phyloP scores from a whole-genome alignment of 2,888 invertebrate species.

The Oxyscelio sp. region DNA sequence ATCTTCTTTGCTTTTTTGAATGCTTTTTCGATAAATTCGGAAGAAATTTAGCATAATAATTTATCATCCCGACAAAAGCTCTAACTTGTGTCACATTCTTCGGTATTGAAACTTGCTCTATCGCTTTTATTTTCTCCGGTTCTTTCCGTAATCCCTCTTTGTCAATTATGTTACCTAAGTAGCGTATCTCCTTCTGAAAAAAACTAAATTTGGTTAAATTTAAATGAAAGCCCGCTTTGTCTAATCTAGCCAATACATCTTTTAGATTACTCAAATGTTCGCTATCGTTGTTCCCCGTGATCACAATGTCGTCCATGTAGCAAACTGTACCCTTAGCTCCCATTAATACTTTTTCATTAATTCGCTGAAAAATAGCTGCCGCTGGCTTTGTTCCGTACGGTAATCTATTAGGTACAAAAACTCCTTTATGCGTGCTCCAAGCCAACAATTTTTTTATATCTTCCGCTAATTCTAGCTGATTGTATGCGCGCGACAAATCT shows the following conservation, averaged over 20 bases:
- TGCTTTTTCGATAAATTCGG: slow-evolving; percentile 39
- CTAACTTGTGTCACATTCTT: slow-evolving; percentile 49
- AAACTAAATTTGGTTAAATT: slow-evolving; percentile 81
- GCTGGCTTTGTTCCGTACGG: slow-evolving; percentile 84
- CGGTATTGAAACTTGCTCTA: slow-evolving; percentile 46
- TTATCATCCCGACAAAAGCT: slow-evolving; percentile 62
- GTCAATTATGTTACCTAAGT: slow-evolving; percentile 80
- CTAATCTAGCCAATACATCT: slow-evolving; percentile 77
- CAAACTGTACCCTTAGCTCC: slow-evolving; percentile 70
- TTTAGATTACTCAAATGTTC: slow-evolving; percentile 78
- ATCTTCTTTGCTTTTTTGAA: slow-evolving; percentile 37
- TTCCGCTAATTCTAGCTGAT: slow-evolving; percentile 83
- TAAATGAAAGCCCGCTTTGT: slow-evolving; percentile 78
- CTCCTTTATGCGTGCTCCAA: slow-evolving; percentile 80
- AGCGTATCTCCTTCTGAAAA: too few species aligned
- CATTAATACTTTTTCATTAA: slow-evolving; percentile 80
- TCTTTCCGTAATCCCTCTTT: slow-evolving; percentile 68
- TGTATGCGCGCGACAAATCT: slow-evolving; percentile 83
- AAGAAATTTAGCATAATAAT: slow-evolving; percentile 59
- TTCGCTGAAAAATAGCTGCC: too few species aligned
- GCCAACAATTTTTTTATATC: slow-evolving; percentile 78
- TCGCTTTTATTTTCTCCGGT: slow-evolving; percentile 69
- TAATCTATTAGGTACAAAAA: slow-evolving; percentile 78
- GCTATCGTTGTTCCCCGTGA: slow-evolving; percentile 75
- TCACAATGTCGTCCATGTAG: slow-evolving; percentile 81